Evolutionary conservation across 2,888 invertebrate species (phyloP).

Genomic region (Amphimallon solstitiale): DNA sequence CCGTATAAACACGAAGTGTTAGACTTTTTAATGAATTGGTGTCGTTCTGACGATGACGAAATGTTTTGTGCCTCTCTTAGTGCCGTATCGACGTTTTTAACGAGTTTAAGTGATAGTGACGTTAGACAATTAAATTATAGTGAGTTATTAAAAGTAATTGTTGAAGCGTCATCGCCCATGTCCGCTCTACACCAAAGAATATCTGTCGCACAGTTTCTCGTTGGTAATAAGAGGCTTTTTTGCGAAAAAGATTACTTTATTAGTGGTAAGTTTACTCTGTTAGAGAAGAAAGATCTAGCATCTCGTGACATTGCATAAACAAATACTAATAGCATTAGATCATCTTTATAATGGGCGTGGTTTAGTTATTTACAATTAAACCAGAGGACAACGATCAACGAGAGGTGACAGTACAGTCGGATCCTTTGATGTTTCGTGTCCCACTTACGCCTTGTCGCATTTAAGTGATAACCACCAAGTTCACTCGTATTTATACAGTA

Average conservation of each 20-base stretch:
- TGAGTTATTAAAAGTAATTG: slow-evolving; percentile 49
- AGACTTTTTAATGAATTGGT: slow-evolving; percentile 51
- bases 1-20: slow-evolving; percentile 52
- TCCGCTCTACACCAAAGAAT: slow-evolving; percentile 53
- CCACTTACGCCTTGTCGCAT: too few relatives aligned
- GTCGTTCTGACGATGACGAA: slow-evolving; percentile 54
- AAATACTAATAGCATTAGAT: too few relatives aligned
- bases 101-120: slow-evolving; percentile 48
- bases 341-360: too few relatives aligned
- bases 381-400: too few relatives aligned
- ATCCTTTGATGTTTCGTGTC: too few relatives aligned
- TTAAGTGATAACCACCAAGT: too few relatives aligned
- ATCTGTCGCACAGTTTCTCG: slow-evolving; percentile 51
- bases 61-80: slow-evolving; percentile 54
- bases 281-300: background rate
- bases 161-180: slow-evolving; percentile 51
- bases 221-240: slow-evolving; percentile 45
- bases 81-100: slow-evolving; percentile 54
- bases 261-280: slow-evolving; percentile 27
- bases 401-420: too few relatives aligned
- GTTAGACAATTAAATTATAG: slow-evolving; percentile 41
- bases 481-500: too few relatives aligned
- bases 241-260: slow-evolving; percentile 25
- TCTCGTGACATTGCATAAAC: background rate
- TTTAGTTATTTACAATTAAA: too few relatives aligned